A percentile compares a stretch with the other conserved stretches of the same genome.
Conservation (phyloP, 2,113 vertebrate genomes). For the Falco punctatus region DNA sequence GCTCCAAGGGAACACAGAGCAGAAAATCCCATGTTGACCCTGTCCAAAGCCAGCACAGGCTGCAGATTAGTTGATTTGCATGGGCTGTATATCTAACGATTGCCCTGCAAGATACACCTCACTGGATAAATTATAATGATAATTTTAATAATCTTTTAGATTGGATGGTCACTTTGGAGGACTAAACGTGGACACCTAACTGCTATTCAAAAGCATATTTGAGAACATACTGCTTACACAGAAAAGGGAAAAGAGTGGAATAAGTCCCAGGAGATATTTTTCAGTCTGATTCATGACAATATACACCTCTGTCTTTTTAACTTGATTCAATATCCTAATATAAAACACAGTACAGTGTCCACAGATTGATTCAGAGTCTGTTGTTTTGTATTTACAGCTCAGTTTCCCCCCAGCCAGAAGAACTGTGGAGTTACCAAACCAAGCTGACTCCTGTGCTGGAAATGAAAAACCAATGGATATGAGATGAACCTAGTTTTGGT, state of each 20-base stretch:
- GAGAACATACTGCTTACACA: not conserved
- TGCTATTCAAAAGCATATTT: not conserved
- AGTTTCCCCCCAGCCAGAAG: not conserved
- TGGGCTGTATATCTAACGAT: not conserved
- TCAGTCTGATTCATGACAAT: not conserved
- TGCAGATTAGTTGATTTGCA: not conserved
- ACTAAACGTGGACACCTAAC: not conserved
- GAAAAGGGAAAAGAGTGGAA: not conserved
- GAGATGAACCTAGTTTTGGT: not conserved
- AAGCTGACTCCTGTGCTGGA: not conserved
- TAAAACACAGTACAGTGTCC: not conserved
- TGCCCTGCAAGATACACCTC: not conserved
- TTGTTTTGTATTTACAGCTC: not conserved
- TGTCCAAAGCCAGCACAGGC: not conserved
- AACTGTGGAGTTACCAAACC: not conserved
- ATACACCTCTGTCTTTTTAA: not conserved
- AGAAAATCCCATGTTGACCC: not conserved
- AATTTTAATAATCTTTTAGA: not conserved
- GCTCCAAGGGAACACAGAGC: not conserved
- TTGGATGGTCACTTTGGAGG: not conserved
- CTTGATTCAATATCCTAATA: not conserved
- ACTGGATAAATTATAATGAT: not conserved
- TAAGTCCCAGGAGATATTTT: not conserved
- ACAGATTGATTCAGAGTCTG: not conserved
- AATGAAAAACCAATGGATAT: not conserved